These are phyloP conservation scores for Paguma larvata DNA, from an alignment of 2,797 vertebrate species.

Conservation along the genomic window DNA sequence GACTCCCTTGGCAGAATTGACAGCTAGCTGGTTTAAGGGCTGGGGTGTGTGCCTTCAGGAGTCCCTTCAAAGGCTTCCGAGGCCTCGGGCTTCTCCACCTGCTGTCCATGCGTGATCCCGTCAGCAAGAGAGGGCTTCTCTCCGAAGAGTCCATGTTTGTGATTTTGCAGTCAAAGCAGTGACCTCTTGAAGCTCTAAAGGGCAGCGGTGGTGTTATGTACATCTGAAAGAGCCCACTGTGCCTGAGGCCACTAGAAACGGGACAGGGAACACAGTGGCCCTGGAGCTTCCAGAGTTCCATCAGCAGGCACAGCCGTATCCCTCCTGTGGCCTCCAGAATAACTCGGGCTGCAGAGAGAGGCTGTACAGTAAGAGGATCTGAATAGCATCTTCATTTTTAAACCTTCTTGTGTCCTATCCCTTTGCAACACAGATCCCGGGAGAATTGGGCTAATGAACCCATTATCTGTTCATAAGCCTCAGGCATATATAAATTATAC, in stretches of 20 bases:
- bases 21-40: slow-evolving; percentile 46
- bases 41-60: neutral
- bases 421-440: slow-evolving; percentile 30
- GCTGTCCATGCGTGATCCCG: neutral
- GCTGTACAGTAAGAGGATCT: neutral
- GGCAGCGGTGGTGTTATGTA: neutral
- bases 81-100: neutral
- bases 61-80: neutral
- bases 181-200: neutral
- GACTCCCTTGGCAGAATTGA: slow-evolving; percentile 30
- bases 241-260: neutral
- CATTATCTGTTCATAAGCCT: slow-evolving; percentile 54
- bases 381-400: neutral
- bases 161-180: neutral
- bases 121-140: neutral
- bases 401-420: slow-evolving; percentile 7
- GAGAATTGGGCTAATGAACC: slow-evolving; percentile 34
- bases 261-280: neutral
- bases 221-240: neutral
- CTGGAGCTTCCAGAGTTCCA: neutral
- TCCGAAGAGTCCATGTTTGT: neutral
- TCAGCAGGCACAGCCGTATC: neutral
- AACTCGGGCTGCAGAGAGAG: neutral
- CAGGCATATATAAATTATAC: slow-evolving; percentile 51
- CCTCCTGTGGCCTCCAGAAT: neutral